Evolutionary conservation across 2,113 vertebrate genomes (phyloP).

Genomic region (Corythaixoides concolor): DNA sequence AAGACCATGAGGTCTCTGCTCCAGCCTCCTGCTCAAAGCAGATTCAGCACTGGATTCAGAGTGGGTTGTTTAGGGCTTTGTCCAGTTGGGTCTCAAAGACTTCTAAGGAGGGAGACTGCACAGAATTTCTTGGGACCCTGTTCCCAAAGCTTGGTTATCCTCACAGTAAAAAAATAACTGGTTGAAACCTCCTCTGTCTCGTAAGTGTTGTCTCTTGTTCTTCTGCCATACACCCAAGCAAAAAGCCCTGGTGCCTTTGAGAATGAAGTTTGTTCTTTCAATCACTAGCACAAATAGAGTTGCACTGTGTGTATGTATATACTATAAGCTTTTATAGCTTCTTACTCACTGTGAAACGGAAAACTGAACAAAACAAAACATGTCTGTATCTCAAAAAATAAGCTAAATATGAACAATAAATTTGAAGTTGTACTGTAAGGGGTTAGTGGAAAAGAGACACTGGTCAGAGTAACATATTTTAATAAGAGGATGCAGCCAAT

Average conservation of each 20-base stretch:
- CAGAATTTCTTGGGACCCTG: not conserved
- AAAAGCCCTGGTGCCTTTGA: no score
- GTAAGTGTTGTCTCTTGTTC: not conserved
- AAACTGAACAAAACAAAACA: not conserved
- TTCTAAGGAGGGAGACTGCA: not conserved
- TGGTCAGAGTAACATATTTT: not conserved
- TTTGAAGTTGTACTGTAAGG: not conserved
- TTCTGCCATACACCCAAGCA: not conserved
- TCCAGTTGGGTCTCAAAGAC: not conserved
- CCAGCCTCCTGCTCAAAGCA: not conserved
- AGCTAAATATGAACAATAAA: not conserved
- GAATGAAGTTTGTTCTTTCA: not conserved
- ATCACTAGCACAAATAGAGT: not conserved
- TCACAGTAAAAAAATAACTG: accelerated
- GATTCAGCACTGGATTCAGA: not conserved
- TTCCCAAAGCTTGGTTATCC: not conserved
- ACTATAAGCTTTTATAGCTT: not conserved
- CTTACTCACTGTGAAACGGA: not conserved
- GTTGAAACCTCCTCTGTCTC: not conserved
- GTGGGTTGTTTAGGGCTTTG: not conserved
- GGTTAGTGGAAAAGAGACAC: not conserved
- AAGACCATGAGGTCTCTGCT: not conserved
- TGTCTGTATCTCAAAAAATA: not conserved
- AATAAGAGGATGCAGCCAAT: not conserved
- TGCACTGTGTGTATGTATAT: no score